These are phyloP conservation scores for Vanacampus margaritifer DNA, from an alignment of 2,113 vertebrate genomes.

Conservation along the genomic window DNA sequence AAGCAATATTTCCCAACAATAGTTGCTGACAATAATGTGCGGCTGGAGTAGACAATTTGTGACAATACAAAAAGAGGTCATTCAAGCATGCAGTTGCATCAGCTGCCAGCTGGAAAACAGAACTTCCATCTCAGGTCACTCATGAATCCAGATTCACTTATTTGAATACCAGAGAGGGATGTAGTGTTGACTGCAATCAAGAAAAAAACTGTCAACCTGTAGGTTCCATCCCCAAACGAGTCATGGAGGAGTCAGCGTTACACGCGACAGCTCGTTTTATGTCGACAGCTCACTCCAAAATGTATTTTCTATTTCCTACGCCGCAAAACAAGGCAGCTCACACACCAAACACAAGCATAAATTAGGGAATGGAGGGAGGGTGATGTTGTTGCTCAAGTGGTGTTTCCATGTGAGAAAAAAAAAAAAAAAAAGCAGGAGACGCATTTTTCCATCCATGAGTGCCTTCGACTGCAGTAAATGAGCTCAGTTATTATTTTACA, in stretches of 20 bases:
- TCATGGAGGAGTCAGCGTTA: too few species aligned
- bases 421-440: background rate
- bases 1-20: too few species aligned
- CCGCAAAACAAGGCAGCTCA: constrained; percentile 6
- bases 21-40: background rate
- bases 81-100: constrained; percentile 2
- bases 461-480: background rate
- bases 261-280: constrained; percentile 10
- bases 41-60: background rate
- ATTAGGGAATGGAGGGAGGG: constrained; percentile 13
- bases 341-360: background rate
- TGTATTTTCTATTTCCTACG: background rate
- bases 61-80: background rate
- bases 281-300: background rate
- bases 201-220: constrained; percentile 16
- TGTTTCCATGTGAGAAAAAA: background rate
- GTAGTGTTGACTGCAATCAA: constrained; percentile 1
- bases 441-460: background rate
- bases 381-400: constrained; percentile 9
- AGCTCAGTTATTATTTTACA: background rate
- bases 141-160: background rate
- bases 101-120: background rate
- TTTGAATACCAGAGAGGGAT: background rate
- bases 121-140: background rate
- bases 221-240: constrained; percentile 6